Percentiles rank a stretch among this genome's conserved stretches.
These are phyloP conservation scores for Amyelois transitella DNA, from an alignment of 1,140 invertebrate species.

Conservation along the genomic window DNA sequence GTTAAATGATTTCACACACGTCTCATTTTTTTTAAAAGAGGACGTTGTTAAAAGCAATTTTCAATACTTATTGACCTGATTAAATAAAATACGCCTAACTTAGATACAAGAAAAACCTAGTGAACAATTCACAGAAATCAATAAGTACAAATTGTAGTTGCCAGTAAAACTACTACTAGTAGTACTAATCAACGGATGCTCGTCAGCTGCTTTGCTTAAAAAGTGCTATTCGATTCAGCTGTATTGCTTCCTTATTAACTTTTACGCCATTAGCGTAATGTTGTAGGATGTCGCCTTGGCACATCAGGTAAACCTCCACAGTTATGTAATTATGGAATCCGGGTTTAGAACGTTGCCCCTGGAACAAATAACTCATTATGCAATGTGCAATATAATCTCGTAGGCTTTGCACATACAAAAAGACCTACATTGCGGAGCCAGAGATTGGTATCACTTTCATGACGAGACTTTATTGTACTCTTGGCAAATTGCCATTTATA, in stretches of 20 bases:
- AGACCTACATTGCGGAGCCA: background rate
- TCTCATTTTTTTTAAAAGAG: no score
- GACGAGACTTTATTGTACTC: background rate
- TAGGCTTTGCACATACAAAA: background rate
- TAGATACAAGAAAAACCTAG: no score
- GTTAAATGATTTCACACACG: no score
- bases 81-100: no score
- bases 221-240: background rate
- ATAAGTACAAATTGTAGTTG: no score
- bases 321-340: background rate
- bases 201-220: background rate
- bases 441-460: background rate
- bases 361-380: background rate
- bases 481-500: background rate
- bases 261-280: background rate
- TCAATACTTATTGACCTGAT: no score
- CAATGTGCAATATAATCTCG: background rate
- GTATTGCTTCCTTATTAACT: background rate
- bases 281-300: background rate
- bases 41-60: no score
- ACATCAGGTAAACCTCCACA: background rate
- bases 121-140: no score
- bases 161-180: no score
- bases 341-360: background rate
- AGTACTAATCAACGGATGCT: background rate